phyloP scores from a whole-genome alignment of 2,113 vertebrate species.

The Microcebus lehilahytsara region DNA sequence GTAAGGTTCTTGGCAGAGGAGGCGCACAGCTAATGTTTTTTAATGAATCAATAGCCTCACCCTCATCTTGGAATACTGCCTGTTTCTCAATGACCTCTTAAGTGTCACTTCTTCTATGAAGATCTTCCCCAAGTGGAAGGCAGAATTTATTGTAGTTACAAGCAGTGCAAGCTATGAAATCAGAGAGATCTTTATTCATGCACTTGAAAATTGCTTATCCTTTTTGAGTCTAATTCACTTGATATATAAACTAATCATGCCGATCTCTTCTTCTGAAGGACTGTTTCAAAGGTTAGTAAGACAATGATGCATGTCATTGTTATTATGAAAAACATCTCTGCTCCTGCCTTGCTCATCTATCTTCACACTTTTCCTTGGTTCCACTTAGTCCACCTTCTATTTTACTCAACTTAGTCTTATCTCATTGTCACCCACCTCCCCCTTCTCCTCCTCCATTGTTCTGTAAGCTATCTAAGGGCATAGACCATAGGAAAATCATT shows the following conservation, averaged over 20 bases:
- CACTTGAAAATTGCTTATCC: background rate
- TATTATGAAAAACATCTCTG: background rate
- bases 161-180: background rate
- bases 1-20: background rate
- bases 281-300: background rate
- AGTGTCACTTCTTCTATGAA: background rate
- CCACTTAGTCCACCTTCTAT: background rate
- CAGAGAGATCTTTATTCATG: background rate
- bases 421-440: too few relatives aligned
- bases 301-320: background rate
- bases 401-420: too few relatives aligned
- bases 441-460: background rate
- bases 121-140: background rate
- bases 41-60: background rate
- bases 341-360: accelerated
- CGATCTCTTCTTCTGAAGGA: background rate
- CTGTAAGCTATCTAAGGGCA: background rate
- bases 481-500: background rate
- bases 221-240: background rate
- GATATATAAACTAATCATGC: background rate
- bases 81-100: background rate
- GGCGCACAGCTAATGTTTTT: background rate
- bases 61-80: background rate
- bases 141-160: background rate
- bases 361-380: background rate